Base-by-base conservation (phyloP, 2,113 vertebrate genomes). In the Chaenogobius annularis region DNA sequence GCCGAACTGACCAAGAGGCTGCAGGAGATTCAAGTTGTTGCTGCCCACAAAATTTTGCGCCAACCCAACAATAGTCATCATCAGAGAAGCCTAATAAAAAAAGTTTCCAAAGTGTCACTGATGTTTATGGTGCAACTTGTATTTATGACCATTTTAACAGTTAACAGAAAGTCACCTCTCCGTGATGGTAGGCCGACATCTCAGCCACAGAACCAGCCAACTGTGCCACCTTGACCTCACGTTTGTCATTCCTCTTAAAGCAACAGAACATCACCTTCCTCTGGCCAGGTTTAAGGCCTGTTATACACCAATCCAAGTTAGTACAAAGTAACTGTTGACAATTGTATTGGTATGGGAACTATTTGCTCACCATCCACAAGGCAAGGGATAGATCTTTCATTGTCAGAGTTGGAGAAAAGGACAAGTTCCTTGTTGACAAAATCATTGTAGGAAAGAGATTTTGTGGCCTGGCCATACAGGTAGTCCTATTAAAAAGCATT, bases 401-500 rank as follows among this genome's bases (percentile, higher is more conserved):
- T 99, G 86, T 99, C 98, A 0, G 97, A 97, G 90, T 99, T 99
- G 72, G 98, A 99, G 92, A 96, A 99, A 31, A 95, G 93, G 17
- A 99, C 95, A 72, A 99, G 90, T 85, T 99, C 97, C 85, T 99
- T 99, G 92, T 99, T 98, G 90, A 99, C 95, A 82, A 99, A 99
- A 77, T 98, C 95, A 8, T 99, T 96, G 85, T 97, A 98, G 0
- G 96, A 95, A 80, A 99, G 93, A 10, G 90, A 93, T 54, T 71
- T 91, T 0, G 95, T 96, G 62, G 90, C 5, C 84, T 97, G 93
- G 22, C 97, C 96, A 15, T 99, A 99, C 6, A 99, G 88, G 83
- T 95, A 99, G 40, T 98, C 96, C 98, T 99, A 78, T 50, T 58
- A 67, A 69, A 58, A 89, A 19, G 67, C 20, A 37, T 10, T 0